Evolutionary conservation across 2,113 vertebrate species (phyloP).

Genomic region (Laterallus jamaicensis): DNA sequence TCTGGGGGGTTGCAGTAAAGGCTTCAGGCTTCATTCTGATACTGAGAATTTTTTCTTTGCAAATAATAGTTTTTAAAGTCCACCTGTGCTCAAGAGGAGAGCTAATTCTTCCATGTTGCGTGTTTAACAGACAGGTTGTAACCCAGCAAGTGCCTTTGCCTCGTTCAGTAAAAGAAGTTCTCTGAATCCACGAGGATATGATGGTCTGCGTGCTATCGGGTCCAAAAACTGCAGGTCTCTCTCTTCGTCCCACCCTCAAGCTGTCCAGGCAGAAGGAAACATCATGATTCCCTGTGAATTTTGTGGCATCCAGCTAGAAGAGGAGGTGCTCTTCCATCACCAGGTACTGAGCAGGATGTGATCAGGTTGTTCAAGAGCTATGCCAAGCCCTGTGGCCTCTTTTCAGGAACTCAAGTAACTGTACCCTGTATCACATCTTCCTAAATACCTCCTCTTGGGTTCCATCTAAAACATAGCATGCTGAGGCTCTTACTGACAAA

Average conservation of each 20-base stretch:
- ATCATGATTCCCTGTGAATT: conserved; percentile 94
- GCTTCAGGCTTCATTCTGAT: not conserved
- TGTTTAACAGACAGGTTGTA: conserved; percentile 88
- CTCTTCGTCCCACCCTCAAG: conserved; percentile 73
- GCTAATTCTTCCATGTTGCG: not conserved
- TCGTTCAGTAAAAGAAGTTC: conserved; percentile 84
- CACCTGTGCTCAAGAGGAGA: not conserved
- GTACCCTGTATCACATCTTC: not conserved
- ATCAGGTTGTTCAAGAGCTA: accelerated
- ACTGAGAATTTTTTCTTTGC: not conserved
- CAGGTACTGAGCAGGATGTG: conserved; percentile 79
- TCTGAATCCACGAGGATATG: conserved; percentile 1
- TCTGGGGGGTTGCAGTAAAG: not conserved
- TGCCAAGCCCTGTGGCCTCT: not conserved
- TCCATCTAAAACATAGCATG: too few relatives aligned
- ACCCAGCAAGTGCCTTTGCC: conserved; percentile 86
- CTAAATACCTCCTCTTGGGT: not conserved
- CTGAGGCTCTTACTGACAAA: not conserved
- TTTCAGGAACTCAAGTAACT: not conserved
- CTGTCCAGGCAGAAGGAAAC: conserved; percentile 67
- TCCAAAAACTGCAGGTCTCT: conserved; percentile 18
- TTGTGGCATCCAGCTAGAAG: conserved; percentile 90
- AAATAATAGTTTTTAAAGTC: not conserved
- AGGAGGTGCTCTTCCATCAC: conserved; percentile 90
- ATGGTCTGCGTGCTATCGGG: not conserved